These are phyloP conservation scores for Australoheros scitulus DNA, from an alignment of 2,113 vertebrate species.

Conservation along the genomic window DNA sequence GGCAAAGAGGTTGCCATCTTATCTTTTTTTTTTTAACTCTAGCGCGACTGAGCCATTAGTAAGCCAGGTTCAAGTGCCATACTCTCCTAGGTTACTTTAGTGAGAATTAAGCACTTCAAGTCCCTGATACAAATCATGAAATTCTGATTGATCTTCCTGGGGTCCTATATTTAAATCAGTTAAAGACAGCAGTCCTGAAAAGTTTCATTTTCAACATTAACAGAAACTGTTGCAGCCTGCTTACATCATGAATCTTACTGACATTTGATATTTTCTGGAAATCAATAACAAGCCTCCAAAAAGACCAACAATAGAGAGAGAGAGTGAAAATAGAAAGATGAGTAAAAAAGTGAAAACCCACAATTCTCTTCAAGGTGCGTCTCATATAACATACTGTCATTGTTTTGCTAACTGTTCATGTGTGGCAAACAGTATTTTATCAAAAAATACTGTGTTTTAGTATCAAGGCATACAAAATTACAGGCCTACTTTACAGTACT, in stretches of 20 bases:
- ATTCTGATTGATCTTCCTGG: background rate
- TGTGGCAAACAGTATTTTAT: background rate
- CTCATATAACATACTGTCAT: background rate
- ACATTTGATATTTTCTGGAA: constrained; percentile 3
- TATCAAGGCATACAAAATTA: background rate
- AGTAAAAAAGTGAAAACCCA: background rate
- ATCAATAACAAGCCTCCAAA: background rate
- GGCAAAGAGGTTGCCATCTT: no score
- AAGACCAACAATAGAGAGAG: constrained; percentile 6
- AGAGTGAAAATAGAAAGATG: constrained; percentile 1
- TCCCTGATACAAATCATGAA: background rate
- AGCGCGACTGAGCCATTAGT: background rate
- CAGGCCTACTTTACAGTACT: background rate
- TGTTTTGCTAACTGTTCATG: background rate
- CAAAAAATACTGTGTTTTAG: background rate
- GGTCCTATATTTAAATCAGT: background rate
- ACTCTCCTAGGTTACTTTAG: background rate
- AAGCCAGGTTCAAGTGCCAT: background rate
- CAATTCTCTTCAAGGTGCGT: background rate
- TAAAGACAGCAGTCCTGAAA: constrained; percentile 1
- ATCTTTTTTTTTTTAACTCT: background rate
- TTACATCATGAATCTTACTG: constrained; percentile 11
- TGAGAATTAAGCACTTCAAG: background rate
- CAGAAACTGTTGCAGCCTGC: background rate
- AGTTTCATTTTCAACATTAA: constrained; percentile 6